Conservation (phyloP, 2,113 vertebrate genomes). For the Pionites leucogaster region DNA sequence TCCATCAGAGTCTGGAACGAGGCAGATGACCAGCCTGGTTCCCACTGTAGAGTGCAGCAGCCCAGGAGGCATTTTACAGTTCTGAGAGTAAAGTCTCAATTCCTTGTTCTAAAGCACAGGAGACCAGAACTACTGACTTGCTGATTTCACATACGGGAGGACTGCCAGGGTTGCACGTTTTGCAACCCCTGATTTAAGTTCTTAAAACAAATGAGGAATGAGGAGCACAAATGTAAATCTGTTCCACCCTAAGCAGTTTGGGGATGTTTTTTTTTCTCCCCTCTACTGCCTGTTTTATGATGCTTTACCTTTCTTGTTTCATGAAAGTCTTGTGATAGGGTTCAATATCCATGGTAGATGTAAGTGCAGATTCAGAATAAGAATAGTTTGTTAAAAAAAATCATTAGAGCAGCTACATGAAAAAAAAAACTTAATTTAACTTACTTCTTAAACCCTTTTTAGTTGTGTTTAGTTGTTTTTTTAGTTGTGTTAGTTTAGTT, state of each 20-base stretch:
- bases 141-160: neutral
- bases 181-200: neutral
- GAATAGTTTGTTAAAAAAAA: neutral
- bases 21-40: neutral
- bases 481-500: neutral
- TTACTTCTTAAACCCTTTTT: neutral
- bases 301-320: neutral
- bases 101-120: neutral
- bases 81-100: neutral
- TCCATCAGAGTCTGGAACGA: neutral
- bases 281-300: neutral
- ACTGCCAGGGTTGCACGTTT: neutral
- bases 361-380: neutral
- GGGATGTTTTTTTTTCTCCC: accelerated
- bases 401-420: neutral
- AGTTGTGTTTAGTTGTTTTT: neutral
- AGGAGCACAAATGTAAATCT: neutral
- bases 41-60: neutral
- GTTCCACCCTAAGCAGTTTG: neutral
- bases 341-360: neutral
- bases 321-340: neutral
- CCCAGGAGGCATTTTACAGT: neutral
- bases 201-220: neutral
- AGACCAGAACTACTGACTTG: neutral
- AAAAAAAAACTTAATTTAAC: neutral